Evolutionary conservation across 2,113 vertebrate species (phyloP), one percentile per base, ranked within the genome.

Genomic region (Tiliqua scincoides): DNA sequence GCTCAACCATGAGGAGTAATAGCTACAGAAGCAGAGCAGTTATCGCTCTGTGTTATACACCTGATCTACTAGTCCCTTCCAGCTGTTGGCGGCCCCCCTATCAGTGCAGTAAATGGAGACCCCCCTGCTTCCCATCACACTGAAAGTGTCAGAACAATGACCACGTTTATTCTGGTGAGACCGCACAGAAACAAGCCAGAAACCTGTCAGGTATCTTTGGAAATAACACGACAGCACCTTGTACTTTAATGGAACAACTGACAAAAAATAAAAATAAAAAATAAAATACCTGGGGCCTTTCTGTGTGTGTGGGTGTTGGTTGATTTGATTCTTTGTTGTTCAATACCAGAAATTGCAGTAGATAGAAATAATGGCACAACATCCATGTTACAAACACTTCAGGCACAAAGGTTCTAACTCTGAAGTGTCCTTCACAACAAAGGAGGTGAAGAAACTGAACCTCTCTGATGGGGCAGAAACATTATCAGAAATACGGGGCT

Each of bases 11-110:
- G 35, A 83, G 37, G 82, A 86, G 82, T 23, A 17, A 84, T 82
- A 82, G 54, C 0, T 79, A 63, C n/a, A 74, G 81, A 85, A 79
- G 4, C 20, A 37, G 2, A 52, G n/a, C 0, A 79, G 43, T 76
- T 48, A 73, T 20, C 40, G 73, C 57, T 18, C 3, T 84, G 6
- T 75, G 63, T 83, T 18, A 32, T 1, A 20, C 8, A 40, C 40
- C 43, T 62, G 12, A 74, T n/a, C 20, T 72, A 1, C 1, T 48
- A 81, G 6, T 92, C 84, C 68, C 63, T 91, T 79, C 37, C 82
- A 59, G 65, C 2, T 77, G 0, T 17, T 0, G 37, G 4, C 32
- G 30, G 5, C 1, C 11, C 32, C 75, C 59, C 40, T 63, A 1
- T 48, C 65, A 88, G 67, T 18, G 62, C 18, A n/a, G 71, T 18